Evolutionary conservation across 1,140 invertebrate genomes (phyloP), one percentile per base, ranked within the genome.

Genomic region (Paracyclopina nana): DNA sequence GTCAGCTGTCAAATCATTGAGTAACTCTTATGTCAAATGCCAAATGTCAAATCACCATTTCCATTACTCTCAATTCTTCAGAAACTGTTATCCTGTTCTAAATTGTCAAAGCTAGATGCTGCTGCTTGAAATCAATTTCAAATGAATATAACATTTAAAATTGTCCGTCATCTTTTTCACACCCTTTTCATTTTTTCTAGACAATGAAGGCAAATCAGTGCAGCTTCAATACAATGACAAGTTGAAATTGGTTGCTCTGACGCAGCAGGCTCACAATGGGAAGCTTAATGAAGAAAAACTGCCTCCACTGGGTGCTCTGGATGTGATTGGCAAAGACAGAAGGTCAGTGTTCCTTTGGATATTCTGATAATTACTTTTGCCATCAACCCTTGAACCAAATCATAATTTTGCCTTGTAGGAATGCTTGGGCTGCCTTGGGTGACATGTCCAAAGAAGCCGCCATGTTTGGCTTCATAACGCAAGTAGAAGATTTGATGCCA

Each of bases 261-360:
- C 80, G 6, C 83, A 91, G 61, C 90, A 96, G 73, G 81, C 82
- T 5, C 72, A 71, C 6, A 77, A 88, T 68, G 91, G 91, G 5
- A 80, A 83, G 54, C 87, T 79, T 59, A 70, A 76, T 56, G 64
- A 73, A 30, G 71, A 78, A 53, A 80, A 78, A 54, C 75, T 78
- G 8, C 77, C 82, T 29, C 82, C 85, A 28, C 65, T 94, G 28
- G 91, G 91, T 29, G 84, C 92, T 1, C 67, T 96, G 18, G 90
- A 96, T 69, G 84, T 96, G 5, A 88, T 96, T 58, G 91, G 91
- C 1, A 78, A 77, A 62, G 88, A 96, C 63, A 71, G 90, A 53
- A 75, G 85, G 74, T 77, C 6, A 49, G 5, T n/a, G n/a, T n/a
- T n/a, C n/a, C n/a, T 34, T 26, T 51, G 12, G 16, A 44, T 46